These are phyloP conservation scores for Mylabris phalerata DNA, from an alignment of 1,140 invertebrate genomes.

Conservation along the genomic window DNA sequence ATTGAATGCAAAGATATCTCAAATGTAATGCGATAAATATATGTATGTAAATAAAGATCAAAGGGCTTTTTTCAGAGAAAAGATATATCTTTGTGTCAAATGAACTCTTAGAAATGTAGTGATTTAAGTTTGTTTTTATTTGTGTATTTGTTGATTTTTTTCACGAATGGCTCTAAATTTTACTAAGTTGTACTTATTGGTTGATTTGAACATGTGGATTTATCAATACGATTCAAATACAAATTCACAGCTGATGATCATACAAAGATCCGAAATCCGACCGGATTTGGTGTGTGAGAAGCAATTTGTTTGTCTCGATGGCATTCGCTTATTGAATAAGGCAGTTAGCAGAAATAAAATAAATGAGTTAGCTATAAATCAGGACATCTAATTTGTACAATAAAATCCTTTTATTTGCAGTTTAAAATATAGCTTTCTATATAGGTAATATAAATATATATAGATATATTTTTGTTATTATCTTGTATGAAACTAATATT, in stretches of 20 bases:
- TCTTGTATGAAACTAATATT: constrained; percentile 12
- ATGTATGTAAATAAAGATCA: constrained; percentile 14
- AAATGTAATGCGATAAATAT: constrained; percentile 17
- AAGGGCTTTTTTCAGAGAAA: constrained; percentile 9
- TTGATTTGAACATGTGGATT: too few relatives aligned
- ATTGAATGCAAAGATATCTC: constrained; percentile 20
- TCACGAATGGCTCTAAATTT: too few relatives aligned
- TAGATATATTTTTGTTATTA: constrained; percentile 7
- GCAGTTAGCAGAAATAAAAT: constrained; percentile 5
- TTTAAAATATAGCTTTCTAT: constrained; percentile 12
- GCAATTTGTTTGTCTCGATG: constrained; percentile 3
- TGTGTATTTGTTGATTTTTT: too few relatives aligned
- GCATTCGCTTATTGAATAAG: not conserved
- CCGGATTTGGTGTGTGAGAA: too few relatives aligned
- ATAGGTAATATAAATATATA: not conserved
- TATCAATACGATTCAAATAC: too few relatives aligned
- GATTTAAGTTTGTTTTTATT: not conserved
- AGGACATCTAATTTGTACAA: constrained; percentile 14
- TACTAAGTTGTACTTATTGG: too few relatives aligned
- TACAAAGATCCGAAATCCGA: too few relatives aligned
- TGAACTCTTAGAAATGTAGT: constrained; percentile 22
- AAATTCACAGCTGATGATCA: too few relatives aligned
- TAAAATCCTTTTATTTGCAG: constrained; percentile 14
- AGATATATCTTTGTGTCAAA: constrained; percentile 21
- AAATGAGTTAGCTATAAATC: constrained; percentile 7